These are phyloP conservation scores for Pyrocephalus nanus DNA, from an alignment of 2,797 vertebrate genomes.

Conservation along the genomic window DNA sequence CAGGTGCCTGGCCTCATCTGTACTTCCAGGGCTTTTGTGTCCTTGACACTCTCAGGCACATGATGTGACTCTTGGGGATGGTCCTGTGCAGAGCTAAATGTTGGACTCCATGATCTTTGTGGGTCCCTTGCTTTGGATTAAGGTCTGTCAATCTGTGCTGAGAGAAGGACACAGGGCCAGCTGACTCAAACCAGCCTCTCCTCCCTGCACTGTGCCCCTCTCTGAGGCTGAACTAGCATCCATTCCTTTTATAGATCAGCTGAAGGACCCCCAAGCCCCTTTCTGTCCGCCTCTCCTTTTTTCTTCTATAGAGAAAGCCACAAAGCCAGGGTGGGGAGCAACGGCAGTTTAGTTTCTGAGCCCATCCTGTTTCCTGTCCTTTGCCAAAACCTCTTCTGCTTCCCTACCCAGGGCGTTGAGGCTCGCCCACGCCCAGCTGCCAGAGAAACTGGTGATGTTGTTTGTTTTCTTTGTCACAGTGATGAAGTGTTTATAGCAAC, in stretches of 20 bases:
- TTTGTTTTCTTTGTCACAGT: constrained; percentile 30
- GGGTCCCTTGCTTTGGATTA: not conserved
- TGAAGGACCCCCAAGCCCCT: not conserved
- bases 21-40: not conserved
- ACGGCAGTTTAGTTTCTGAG: not conserved
- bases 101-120: not conserved
- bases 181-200: not conserved
- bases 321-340: not conserved
- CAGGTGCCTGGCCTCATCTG: not conserved
- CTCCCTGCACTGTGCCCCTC: not conserved
- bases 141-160: not conserved
- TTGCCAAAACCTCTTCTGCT: constrained; percentile 53
- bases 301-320: not conserved
- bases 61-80: not conserved
- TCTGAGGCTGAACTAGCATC: not conserved
- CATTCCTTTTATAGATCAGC: not conserved
- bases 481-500: constrained; percentile 66
- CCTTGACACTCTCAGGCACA: not conserved
- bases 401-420: not conserved
- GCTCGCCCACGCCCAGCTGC: not conserved
- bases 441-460: not conserved
- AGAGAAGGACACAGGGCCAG: not conserved
- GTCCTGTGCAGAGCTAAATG: not conserved
- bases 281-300: not conserved
- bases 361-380: not conserved